A percentile compares a stretch with the other conserved stretches of the same genome.
These are phyloP conservation scores for Phocoena phocoena DNA, from an alignment of 2,113 vertebrate genomes.

Conservation along the genomic window DNA sequence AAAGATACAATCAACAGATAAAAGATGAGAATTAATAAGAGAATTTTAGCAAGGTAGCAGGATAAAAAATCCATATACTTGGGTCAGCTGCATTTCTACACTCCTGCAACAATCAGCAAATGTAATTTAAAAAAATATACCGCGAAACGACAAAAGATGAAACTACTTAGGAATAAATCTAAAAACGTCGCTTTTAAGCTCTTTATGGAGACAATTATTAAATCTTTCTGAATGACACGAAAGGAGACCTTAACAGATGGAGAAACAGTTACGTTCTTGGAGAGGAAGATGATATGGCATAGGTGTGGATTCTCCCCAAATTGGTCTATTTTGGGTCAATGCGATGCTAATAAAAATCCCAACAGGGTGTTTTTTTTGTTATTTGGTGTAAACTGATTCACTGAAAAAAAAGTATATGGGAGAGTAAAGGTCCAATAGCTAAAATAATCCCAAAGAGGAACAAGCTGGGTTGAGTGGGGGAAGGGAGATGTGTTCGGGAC, in stretches of 20 bases:
- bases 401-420: not conserved
- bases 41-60: not conserved
- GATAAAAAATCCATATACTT: not conserved
- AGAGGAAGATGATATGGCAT: rapidly evolving
- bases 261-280: not conserved
- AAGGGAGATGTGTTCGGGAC: not conserved
- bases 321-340: not conserved
- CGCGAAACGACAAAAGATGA: rapidly evolving
- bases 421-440: rapidly evolving
- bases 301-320: not conserved
- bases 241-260: not conserved
- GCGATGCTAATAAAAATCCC: not conserved
- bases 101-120: not conserved
- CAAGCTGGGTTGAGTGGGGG: rapidly evolving
- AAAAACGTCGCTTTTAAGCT: not conserved
- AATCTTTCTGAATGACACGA: not conserved
- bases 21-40: not conserved
- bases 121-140: not conserved
- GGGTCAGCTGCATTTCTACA: not conserved
- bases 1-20: not conserved
- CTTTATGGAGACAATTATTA: not conserved
- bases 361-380: not conserved
- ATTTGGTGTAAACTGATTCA: not conserved
- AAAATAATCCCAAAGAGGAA: not conserved
- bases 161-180: not conserved